Base-by-base conservation (phyloP, 2,797 vertebrate genomes). In the Sylvia borin region DNA sequence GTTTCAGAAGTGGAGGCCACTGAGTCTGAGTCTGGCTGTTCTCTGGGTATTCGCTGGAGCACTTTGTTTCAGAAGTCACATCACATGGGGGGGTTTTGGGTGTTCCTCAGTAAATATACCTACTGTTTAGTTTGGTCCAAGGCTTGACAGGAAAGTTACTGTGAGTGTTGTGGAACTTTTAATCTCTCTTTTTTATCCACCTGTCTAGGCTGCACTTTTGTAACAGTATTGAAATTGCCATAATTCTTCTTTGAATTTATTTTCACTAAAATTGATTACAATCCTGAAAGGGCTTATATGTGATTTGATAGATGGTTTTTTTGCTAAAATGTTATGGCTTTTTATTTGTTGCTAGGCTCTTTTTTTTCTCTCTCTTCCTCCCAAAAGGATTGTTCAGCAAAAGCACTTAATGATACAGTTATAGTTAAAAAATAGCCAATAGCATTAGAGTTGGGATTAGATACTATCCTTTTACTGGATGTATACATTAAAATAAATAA, bases 401-500 rank as follows among this genome's bases (percentile, higher is more conserved):
- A 88, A 71, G 10, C 36, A 18, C 55, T 84, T 77, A 67, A 45
- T 16, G 3, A n/a, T 64, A 51, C 11, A 47, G 18, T 68, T 76
- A 12, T 43, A 74, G 64, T 85, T 82, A 13, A 87, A 84, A 85
- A 79, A 47, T 45, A 82, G 53, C 19, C 73, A 86, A 17, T 78
- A 21, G 22, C 40, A 36, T 84, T 70, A 71, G 27, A 82, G 11
- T 43, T 88, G 40, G 42, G 36, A 73, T 90, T 86, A 88, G 55
- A 45, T 27, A 45, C 14, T 20, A 36, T 42, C 34, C 31, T 74
- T 91, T 71, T 67, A 61, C 47, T 80, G 53, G 27, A 61, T 64
- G 8, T n/a, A 47, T 71, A 89, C 80, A 93, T 54, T 6, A 77
- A 93, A 92, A 85, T 70, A 78, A 90, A 70, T 51, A 48, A 79